Conservation (phyloP, 2,113 vertebrate species). For the Oreocharis arfaki region DNA sequence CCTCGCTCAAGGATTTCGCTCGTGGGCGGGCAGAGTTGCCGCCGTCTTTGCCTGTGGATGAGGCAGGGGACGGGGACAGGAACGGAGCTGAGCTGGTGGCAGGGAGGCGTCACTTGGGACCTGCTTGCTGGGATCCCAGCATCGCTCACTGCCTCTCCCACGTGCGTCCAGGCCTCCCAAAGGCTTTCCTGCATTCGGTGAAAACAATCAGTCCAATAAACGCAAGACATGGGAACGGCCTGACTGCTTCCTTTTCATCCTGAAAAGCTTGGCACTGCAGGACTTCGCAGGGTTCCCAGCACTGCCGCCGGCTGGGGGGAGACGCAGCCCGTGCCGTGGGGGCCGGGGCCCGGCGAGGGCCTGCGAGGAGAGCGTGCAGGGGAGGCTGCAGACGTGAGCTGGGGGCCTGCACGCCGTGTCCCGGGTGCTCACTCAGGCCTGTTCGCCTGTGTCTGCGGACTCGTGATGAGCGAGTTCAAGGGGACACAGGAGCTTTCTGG, state of each 20-base stretch:
- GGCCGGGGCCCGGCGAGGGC: accelerated
- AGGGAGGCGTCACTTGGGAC: neutral
- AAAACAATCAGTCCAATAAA: slow-evolving; percentile 1
- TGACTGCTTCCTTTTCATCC: slow-evolving; percentile 8
- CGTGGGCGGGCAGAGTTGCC: neutral
- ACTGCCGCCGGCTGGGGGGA: accelerated
- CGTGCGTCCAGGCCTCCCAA: neutral
- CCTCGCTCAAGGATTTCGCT: neutral
- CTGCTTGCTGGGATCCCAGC: neutral
- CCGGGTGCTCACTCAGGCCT: neutral
- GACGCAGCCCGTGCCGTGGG: neutral
- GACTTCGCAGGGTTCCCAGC: neutral
- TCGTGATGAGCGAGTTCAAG: neutral
- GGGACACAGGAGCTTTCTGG: neutral
- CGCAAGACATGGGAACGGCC: neutral
- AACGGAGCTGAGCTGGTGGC: neutral
- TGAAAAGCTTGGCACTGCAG: neutral
- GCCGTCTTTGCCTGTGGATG: neutral
- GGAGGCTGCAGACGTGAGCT: neutral
- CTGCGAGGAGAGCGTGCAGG: accelerated
- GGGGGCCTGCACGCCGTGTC: neutral
- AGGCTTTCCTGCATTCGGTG: neutral
- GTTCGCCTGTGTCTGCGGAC: neutral
- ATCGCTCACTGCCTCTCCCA: neutral
- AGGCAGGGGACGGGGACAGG: neutral